Evolutionary conservation across 2,797 vertebrate genomes (phyloP).

Genomic region (Hafferia zeledoni): DNA sequence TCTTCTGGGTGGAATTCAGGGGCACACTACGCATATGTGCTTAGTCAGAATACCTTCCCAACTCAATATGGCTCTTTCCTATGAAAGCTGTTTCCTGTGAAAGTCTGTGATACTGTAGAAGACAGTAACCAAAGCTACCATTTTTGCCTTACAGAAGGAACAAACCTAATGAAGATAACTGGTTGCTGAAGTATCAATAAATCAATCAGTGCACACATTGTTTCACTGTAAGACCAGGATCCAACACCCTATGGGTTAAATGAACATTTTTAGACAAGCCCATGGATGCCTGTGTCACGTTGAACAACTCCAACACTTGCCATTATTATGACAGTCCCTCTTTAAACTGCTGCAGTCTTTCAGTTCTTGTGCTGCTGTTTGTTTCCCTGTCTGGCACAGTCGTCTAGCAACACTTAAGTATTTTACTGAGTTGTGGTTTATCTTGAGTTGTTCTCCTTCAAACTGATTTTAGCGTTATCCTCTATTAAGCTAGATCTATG

Average conservation of each 20-base stretch:
- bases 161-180: not conserved
- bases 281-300: not conserved
- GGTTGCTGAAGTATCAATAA: not conserved
- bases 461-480: not conserved
- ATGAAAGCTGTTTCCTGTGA: not conserved
- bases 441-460: not conserved
- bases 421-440: not conserved
- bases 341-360: not conserved
- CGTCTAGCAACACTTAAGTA: not conserved
- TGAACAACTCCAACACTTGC: not conserved
- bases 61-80: not conserved
- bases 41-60: not conserved
- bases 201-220: not conserved
- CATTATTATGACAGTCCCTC: not conserved
- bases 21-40: not conserved
- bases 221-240: not conserved
- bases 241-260: not conserved
- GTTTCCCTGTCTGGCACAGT: not conserved
- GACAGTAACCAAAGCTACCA: not conserved
- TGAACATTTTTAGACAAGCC: not conserved
- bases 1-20: not conserved
- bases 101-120: not conserved
- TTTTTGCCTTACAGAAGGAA: not conserved
- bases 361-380: not conserved
- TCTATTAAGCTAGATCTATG: not conserved